Percentiles rank a stretch among this genome's conserved stretches.
These are phyloP conservation scores for Clarias platycephalus DNA, from an alignment of 2,797 vertebrate genomes.

Conservation along the genomic window DNA sequence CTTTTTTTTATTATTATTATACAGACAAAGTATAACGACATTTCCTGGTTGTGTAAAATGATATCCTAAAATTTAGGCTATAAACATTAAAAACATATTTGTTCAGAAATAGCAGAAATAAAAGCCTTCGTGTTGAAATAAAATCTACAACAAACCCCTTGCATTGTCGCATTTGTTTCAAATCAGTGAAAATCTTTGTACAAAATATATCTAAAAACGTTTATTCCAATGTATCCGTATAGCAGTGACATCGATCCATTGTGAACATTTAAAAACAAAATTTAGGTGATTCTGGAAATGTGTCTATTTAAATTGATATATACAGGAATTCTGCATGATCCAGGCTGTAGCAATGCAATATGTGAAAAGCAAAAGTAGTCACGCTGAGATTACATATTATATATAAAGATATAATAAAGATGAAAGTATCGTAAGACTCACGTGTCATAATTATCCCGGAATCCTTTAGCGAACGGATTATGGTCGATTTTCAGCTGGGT, in stretches of 20 bases:
- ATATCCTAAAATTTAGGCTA: too few species aligned
- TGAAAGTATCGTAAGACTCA: conserved; percentile 70
- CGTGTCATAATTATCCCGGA: conserved; percentile 99
- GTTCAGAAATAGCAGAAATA: too few species aligned
- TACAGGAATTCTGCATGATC: neutral
- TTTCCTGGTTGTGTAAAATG: too few species aligned
- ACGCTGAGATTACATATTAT: neutral
- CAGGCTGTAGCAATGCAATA: neutral
- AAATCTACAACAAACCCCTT: too few species aligned
- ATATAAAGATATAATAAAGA: neutral
- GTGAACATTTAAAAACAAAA: neutral
- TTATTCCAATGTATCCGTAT: neutral
- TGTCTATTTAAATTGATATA: neutral
- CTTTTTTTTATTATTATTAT: too few species aligned
- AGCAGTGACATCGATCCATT: neutral
- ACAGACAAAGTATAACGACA: too few species aligned
- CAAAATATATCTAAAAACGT: neutral
- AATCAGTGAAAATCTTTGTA: too few species aligned
- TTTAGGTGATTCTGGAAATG: neutral
- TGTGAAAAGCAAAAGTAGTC: neutral
- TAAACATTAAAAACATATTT: too few species aligned
- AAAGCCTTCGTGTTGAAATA: too few species aligned
- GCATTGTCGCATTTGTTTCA: too few species aligned
- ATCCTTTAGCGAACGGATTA: conserved; percentile 99
- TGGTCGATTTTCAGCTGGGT: conserved; percentile 99